Evolutionary conservation across 2,888 invertebrate genomes (phyloP).

Genomic region (Drosophila cognata): DNA sequence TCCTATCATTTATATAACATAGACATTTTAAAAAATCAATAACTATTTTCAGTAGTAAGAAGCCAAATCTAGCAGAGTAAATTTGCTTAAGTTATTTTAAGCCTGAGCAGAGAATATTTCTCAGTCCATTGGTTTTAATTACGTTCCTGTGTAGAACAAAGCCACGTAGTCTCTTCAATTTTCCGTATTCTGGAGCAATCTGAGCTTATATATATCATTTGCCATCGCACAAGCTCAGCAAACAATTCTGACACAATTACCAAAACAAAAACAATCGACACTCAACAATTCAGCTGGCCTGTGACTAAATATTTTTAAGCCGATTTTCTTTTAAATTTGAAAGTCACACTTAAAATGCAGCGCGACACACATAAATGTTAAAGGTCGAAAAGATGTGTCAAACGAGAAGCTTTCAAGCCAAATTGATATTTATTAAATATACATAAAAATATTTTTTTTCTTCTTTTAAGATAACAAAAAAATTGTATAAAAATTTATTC

Average conservation of each 20-base stretch:
- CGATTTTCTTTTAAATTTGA: constrained; percentile 33
- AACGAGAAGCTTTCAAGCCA: constrained; percentile 56
- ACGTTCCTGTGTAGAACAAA: background rate
- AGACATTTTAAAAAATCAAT: background rate
- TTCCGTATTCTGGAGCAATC: background rate
- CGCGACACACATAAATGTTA: background rate
- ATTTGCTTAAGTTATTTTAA: background rate
- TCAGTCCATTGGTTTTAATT: background rate
- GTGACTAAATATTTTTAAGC: background rate
- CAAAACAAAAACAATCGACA: background rate
- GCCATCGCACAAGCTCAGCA: background rate
- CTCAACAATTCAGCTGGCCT: background rate
- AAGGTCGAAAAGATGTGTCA: constrained; percentile 19
- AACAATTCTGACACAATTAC: background rate
- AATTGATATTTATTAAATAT: constrained; percentile 69
- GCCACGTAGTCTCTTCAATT: background rate
- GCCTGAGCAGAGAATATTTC: background rate
- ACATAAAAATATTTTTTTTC: constrained; percentile 18
- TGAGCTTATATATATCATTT: background rate
- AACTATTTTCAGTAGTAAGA: background rate
- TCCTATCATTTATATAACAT: background rate
- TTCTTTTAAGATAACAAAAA: constrained; percentile 24
- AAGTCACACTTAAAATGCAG: constrained; percentile 6
- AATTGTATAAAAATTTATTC: constrained; percentile 27
- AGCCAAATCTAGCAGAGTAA: background rate